Conservation (phyloP, 1,140 invertebrate genomes). For the Pseudomyrmex concolor region DNA sequence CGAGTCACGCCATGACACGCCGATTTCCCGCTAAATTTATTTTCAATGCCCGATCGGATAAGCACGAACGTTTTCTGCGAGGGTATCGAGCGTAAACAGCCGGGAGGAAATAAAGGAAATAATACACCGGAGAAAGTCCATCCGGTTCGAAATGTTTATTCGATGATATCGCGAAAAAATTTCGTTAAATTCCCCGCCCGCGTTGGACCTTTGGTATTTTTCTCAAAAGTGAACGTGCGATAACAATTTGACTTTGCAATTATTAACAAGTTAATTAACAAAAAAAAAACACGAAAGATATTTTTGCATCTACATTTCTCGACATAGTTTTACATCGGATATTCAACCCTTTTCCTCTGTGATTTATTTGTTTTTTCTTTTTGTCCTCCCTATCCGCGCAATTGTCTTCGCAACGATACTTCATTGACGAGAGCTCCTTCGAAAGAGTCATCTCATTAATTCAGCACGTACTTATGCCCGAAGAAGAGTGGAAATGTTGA, state of each 20-base stretch:
- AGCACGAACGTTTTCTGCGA: slow-evolving; percentile 49
- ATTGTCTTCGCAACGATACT: slow-evolving; percentile 69
- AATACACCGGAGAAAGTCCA: slow-evolving; percentile 29
- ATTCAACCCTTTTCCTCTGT: not conserved
- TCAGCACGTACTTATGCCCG: slow-evolving; percentile 68
- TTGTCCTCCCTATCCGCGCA: not conserved
- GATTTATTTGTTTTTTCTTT: not conserved
- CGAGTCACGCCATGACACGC: slow-evolving; percentile 79
- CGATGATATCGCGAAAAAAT: not conserved
- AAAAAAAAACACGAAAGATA: no score
- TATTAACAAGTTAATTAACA: not conserved
- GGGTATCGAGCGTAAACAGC: slow-evolving; percentile 39
- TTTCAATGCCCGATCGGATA: slow-evolving; percentile 71
- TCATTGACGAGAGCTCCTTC: slow-evolving; percentile 64
- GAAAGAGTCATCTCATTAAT: slow-evolving; percentile 74
- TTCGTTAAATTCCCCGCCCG: not conserved
- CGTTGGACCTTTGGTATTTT: not conserved
- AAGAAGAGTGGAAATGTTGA: not conserved
- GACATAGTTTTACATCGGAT: not conserved
- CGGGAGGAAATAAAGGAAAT: slow-evolving; percentile 32
- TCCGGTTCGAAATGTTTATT: slow-evolving; percentile 36
- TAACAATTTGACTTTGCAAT: not conserved
- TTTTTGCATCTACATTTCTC: no score
- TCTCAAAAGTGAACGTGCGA: not conserved
- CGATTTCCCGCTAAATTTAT: slow-evolving; percentile 80